Evolutionary conservation across 1,140 invertebrate genomes (phyloP).

Genomic region (Notospermus geniculatus): DNA sequence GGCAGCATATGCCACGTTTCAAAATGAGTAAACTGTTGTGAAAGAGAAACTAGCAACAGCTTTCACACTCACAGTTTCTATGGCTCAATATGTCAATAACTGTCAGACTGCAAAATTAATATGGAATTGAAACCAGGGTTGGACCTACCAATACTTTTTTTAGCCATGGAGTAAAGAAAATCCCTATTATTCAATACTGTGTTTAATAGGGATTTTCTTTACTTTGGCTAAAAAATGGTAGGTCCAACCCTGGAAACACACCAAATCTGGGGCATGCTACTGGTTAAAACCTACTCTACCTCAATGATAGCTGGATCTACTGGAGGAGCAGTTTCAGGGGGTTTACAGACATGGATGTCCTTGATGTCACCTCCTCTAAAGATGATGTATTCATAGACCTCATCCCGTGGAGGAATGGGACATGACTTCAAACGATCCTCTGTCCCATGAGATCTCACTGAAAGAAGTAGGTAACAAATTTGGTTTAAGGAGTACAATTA

Average conservation of each 20-base stretch:
- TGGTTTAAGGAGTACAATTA: slow-evolving; percentile 4
- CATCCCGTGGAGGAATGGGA: slow-evolving; percentile 87
- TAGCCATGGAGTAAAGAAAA: neutral
- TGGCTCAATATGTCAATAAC: too few relatives aligned
- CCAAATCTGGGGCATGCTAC: neutral
- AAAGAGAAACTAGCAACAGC: too few relatives aligned
- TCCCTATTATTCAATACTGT: neutral
- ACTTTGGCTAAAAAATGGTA: neutral
- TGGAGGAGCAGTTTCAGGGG: slow-evolving; percentile 65
- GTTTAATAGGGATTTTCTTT: too few relatives aligned
- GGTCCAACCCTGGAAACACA: neutral
- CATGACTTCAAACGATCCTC: slow-evolving; percentile 92
- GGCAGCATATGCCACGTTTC: too few relatives aligned
- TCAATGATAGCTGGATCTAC: slow-evolving; percentile 57
- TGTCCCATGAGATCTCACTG: slow-evolving; percentile 97
- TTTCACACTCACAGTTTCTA: too few relatives aligned
- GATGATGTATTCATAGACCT: slow-evolving; percentile 98
- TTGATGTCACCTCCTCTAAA: slow-evolving; percentile 98
- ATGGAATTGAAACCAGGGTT: too few relatives aligned
- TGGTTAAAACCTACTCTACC: too few relatives aligned
- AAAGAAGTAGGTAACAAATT: slow-evolving; percentile 52
- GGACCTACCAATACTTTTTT: too few relatives aligned
- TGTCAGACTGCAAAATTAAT: too few relatives aligned
- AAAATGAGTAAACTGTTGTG: too few relatives aligned
- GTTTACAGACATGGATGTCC: slow-evolving; percentile 87